phyloP scores from a whole-genome alignment of 2,888 invertebrate genomes.

The Elegia similella region DNA sequence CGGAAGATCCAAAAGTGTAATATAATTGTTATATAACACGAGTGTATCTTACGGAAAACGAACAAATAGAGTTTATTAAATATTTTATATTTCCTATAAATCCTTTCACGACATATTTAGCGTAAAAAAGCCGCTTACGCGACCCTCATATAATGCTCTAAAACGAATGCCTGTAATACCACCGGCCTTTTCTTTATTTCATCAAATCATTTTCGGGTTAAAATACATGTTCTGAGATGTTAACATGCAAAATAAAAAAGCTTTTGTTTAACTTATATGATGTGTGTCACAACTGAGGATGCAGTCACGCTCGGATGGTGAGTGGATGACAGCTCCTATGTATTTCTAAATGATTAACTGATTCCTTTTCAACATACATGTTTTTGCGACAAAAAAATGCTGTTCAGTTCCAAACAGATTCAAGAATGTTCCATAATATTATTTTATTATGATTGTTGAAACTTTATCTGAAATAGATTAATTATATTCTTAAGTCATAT shows the following conservation, averaged over 20 bases:
- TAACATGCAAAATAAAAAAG: too few species aligned
- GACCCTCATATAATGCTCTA: slow-evolving; percentile 17
- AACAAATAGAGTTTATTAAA: background rate
- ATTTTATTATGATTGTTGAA: too few species aligned
- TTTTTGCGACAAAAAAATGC: too few species aligned
- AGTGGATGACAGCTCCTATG: too few species aligned
- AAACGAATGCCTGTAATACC: background rate
- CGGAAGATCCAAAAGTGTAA: too few species aligned
- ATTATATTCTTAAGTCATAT: too few species aligned
- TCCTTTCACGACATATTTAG: slow-evolving; percentile 23
- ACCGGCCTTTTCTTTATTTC: background rate
- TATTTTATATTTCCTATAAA: slow-evolving; percentile 18
- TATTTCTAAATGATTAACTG: too few species aligned
- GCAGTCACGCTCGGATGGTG: too few species aligned
- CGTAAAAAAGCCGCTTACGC: slow-evolving; percentile 21
- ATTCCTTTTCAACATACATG: too few species aligned
- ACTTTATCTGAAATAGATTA: too few species aligned
- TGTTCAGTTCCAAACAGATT: too few species aligned
- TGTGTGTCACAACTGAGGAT: background rate
- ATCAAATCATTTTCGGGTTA: background rate
- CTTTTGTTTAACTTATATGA: background rate
- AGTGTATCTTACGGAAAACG: background rate
- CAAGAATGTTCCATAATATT: too few species aligned
- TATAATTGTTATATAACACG: background rate
- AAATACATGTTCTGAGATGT: background rate